Base-by-base conservation (phyloP, 2,888 invertebrate species). In the Hydriomena furcata region DNA sequence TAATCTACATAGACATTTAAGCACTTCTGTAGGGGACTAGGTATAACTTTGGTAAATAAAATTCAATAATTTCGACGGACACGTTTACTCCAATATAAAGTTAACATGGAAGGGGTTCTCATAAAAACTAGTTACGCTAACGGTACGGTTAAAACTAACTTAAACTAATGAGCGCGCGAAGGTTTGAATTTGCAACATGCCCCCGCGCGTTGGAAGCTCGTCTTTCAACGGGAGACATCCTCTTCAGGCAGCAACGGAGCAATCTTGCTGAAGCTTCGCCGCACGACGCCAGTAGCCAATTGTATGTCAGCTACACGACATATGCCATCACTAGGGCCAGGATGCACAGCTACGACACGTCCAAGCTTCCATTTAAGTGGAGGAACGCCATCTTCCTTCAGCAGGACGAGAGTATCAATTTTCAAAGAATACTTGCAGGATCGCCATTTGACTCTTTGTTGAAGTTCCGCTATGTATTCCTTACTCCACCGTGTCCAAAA, bases 381-480 rank as follows among this genome's bases (percentile, higher is more conserved):
- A 1, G 59, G 61, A 3, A 60, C 31, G 6, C 42, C 24, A n/a
- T 60, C 53, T 2, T 65, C 64, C 25, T 62, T 63, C 1, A 64
- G 36, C 2, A 64, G 5, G 0, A 63, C 61, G 7, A 65, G 25
- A 1, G 36, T 41, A 12, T 43, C 38, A 0, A 25, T 17, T 2
- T 49, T 12, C 5, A 63, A 25, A 1, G 45, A n/a, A 2, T 31
- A 34, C 4, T 25, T 30, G 7, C 10, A 7, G 0, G 7, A 12
- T 2, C 7, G 30, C 65, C 66, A 68, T 32, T 66, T 68, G 1
- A 28, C 32, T 13, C 64, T n/a, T 2, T 34, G 49, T 8, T 65
- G 65, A 0, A 64, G 38, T 41, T 62, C 61, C 1, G 63, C 27
- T 5, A 65, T 50, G 20, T 61, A 63, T 34, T 66, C 63, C 10